Evolutionary conservation across 2,888 invertebrate species (phyloP), one percentile per base, ranked within the genome.

Genomic region (Troilus luridus): DNA sequence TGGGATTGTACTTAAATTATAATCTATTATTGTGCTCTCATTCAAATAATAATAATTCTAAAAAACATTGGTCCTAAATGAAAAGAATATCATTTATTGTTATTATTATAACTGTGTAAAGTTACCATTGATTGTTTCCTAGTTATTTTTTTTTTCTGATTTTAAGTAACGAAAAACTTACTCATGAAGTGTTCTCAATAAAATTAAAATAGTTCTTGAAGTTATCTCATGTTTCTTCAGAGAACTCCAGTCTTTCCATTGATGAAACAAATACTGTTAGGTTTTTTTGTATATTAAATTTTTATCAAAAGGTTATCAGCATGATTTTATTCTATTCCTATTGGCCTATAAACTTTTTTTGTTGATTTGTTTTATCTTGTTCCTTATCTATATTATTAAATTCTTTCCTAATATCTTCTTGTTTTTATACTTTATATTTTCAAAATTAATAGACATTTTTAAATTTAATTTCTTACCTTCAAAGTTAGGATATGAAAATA

Each of bases 291-390:
- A 11, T 85, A n/a, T 85, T 56, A 56, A 54, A 56, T 85, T 85
- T 85, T 85, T 85, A 56, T 85, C 85, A 56, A 14, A 56, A 85
- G 85, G 85, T 85, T 85, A 85, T 85, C 85, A 56, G 21, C 21
- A 21, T 85, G 17, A 85, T 56, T 56, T 85, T 85, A 56, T 54
- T 54, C 10, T 85, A 19, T 12, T 72, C 72, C 72, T 17, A 41
- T 41, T 77, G 24, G 41, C 72, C 72, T 41, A 77, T 77, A 41
- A 41, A 41, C 72, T 77, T 14, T 77, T 41, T 17, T 19, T 67
- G 12, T 67, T 19, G 17, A 77, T 77, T 77, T 77, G 6, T 41
- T 41, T 27, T 77, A 67, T 67, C 67, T 6, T 27, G 67, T 14
- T 67, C 24, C n/a, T 77, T 77, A 41, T 8, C 17, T 41, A 77